Evolutionary conservation across 2,113 vertebrate species (phyloP), one percentile per base, ranked within the genome.

Genomic region (Pedionomus torquatus): DNA sequence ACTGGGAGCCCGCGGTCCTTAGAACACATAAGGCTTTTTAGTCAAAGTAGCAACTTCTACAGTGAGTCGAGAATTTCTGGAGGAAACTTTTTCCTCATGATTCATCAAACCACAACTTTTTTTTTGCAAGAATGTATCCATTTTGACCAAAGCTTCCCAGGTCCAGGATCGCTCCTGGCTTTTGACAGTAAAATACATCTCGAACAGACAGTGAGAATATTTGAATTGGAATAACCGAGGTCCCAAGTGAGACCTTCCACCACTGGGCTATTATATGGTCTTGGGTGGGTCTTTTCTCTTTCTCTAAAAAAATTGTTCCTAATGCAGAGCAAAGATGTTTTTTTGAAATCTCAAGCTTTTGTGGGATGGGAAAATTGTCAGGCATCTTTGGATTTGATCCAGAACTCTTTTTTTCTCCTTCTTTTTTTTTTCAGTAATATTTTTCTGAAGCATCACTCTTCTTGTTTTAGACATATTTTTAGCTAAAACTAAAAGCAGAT

Each of bases 401-500:
- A 90, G 46, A 90, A 43, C n/a, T 60, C 4, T 70, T 31, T 49
- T 54, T n/a, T 54, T 26, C 10, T 8, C 7, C 3, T 37, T 69
- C 60, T 85, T 19, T 69, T 48, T 13, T 69, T 48, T 13, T 66
- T 3, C 28, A 90, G 68, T 79, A 92, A 46, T 87, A 51, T 55
- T 93, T 95, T 86, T 93, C 55, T 3, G 69, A 93, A 65, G 43
- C 77, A 83, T 89, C 93, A 26, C 72, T 91, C 24, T 13, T 79
- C 95, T 94, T 76, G 48, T 26, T 93, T 76, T n/a, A 71, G 61
- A 16, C 8, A 3, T 75, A 75, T 85, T 96, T 95, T 89, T 83
- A 87, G 78, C 90, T 91, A 74, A 96, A 96, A 91, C 89, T 68
- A 79, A 82, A 96, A 96, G 74, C 95, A 96, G 93, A 97, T 96